These are phyloP conservation scores for Chromis chromis DNA, from an alignment of 2,797 vertebrate species.

Conservation along the genomic window DNA sequence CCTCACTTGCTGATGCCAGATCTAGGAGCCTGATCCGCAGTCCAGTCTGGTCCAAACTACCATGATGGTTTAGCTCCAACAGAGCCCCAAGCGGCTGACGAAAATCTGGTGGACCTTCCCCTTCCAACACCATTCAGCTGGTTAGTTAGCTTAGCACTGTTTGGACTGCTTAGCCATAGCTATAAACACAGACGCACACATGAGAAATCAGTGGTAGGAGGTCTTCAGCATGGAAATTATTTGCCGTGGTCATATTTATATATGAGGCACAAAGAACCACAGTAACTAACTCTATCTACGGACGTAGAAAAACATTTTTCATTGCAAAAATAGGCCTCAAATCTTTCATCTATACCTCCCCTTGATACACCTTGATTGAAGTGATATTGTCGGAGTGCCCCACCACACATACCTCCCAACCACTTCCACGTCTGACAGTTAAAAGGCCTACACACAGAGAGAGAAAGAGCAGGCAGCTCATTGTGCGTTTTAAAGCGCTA, in stretches of 20 bases:
- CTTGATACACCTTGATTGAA: slow-evolving; percentile 59
- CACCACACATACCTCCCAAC: slow-evolving; percentile 57
- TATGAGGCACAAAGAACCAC: slow-evolving; percentile 2
- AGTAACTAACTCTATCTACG: background rate
- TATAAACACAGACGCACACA: slow-evolving; percentile 8
- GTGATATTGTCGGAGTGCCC: slow-evolving; percentile 29
- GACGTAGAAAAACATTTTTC: background rate
- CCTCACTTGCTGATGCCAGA: slow-evolving; percentile 47
- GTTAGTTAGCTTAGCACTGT: slow-evolving; percentile 21
- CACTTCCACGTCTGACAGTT: slow-evolving; percentile 75
- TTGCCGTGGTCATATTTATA: slow-evolving; percentile 15
- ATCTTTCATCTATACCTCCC: slow-evolving; percentile 14
- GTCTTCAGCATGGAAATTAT: background rate
- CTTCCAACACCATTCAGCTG: slow-evolving; percentile 25
- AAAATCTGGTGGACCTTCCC: slow-evolving; percentile 23
- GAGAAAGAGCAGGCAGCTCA: slow-evolving; percentile 80
- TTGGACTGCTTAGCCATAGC: background rate
- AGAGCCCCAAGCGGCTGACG: slow-evolving; percentile 29
- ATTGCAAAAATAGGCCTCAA: slow-evolving; percentile 13
- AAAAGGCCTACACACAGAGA: slow-evolving; percentile 79
- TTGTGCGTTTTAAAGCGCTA: slow-evolving; percentile 85
- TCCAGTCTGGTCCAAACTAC: slow-evolving; percentile 41
- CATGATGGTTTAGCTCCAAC: slow-evolving; percentile 39
- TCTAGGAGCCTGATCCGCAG: slow-evolving; percentile 36
- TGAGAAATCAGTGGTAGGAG: background rate